phyloP scores from a whole-genome alignment of 2,113 vertebrate species.

The Empidonax traillii region DNA sequence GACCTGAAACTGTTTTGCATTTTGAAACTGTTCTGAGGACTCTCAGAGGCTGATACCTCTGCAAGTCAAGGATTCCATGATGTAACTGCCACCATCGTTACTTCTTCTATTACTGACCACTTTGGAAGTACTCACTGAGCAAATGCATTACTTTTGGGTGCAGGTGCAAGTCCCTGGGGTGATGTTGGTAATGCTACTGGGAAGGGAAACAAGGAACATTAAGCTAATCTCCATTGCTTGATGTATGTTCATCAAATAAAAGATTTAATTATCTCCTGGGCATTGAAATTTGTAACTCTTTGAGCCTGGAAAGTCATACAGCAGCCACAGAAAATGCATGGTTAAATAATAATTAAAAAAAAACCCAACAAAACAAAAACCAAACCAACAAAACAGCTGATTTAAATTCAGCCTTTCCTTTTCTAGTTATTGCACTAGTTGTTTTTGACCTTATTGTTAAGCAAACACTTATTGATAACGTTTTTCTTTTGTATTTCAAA shows the following conservation, averaged over 20 bases:
- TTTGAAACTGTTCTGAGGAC: not conserved
- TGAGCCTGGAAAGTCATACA: not conserved
- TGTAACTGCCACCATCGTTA: not conserved
- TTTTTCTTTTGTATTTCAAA: not conserved
- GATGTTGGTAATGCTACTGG: not conserved
- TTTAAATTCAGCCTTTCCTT: not conserved
- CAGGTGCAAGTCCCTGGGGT: not conserved
- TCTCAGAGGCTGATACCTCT: not conserved
- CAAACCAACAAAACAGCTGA: not conserved
- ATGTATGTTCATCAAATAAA: not conserved
- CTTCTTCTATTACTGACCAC: not conserved
- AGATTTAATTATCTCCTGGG: constrained; percentile 1
- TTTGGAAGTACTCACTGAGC: not conserved
- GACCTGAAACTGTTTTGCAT: not conserved
- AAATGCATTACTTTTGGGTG: not conserved
- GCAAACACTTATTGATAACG: not conserved
- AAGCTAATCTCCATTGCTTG: not conserved
- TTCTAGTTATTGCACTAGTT: not conserved
- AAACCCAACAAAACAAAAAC: not conserved
- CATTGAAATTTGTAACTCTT: not conserved
- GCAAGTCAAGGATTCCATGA: not conserved
- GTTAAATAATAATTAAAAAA: not conserved
- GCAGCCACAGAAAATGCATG: not conserved
- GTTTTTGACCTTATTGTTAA: not conserved
- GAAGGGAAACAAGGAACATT: not conserved